A percentile compares a stretch with the other conserved stretches of the same genome.
Evolutionary conservation across 2,113 vertebrate species (phyloP).

Genomic region (Leucosticte australis): DNA sequence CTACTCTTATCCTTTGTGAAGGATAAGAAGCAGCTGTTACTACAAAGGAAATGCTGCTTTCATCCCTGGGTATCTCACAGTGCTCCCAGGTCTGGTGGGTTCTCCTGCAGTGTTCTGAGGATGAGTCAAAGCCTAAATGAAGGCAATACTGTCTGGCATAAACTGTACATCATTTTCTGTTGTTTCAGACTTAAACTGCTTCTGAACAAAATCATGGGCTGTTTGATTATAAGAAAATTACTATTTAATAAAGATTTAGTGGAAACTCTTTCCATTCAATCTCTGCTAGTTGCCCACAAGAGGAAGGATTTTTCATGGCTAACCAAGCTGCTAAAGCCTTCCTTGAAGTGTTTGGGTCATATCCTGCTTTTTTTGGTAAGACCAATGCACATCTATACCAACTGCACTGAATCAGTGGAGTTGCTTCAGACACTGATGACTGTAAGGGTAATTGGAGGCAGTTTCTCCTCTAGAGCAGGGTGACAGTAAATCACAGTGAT

Average conservation of each 20-base stretch:
- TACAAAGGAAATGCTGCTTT: background rate
- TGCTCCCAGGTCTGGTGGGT: background rate
- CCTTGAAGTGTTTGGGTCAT: background rate
- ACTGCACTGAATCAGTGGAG: background rate
- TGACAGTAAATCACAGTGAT: slow-evolving; percentile 7
- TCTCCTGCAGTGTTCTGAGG: background rate
- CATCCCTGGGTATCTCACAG: background rate
- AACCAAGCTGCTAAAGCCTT: background rate
- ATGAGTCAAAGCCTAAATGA: background rate
- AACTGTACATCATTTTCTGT: background rate
- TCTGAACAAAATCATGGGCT: background rate
- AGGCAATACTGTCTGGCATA: background rate
- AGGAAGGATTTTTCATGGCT: background rate
- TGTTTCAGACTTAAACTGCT: background rate
- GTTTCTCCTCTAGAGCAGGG: slow-evolving; percentile 1
- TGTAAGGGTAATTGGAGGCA: background rate
- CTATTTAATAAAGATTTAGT: background rate
- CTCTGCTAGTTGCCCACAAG: background rate
- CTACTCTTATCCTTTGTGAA: background rate
- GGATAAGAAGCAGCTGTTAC: background rate
- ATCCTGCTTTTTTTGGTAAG: background rate
- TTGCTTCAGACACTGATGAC: background rate
- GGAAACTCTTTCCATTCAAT: background rate
- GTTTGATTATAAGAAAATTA: background rate
- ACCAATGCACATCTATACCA: background rate